Conservation (phyloP, 1,140 invertebrate species). For the Maconellicoccus hirsutus region DNA sequence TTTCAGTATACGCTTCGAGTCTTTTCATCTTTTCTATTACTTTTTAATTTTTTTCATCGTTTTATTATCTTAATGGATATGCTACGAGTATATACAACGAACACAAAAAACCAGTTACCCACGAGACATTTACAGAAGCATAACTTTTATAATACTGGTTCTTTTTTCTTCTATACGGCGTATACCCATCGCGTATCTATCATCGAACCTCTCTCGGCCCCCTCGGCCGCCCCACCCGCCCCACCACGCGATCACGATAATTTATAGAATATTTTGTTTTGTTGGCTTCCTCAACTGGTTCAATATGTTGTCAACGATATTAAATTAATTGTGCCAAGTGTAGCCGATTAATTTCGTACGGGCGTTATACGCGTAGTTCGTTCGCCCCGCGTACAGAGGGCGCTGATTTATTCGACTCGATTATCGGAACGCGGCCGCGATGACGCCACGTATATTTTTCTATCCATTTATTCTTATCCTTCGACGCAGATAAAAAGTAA, state of each 20-base stretch:
- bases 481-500: no score
- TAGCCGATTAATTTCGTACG: background rate
- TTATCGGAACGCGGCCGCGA: background rate
- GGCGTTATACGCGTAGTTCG: background rate
- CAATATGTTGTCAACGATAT: conserved; percentile 5
- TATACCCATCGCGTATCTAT: no score
- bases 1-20: background rate
- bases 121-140: conserved; percentile 7
- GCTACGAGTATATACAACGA: background rate
- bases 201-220: background rate
- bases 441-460: no score
- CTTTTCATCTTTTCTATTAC: conserved; percentile 4
- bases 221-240: no score
- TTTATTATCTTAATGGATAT: conserved; percentile 6
- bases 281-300: conserved; percentile 7
- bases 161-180: no score
- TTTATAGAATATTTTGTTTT: conserved; percentile 10
- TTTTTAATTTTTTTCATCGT: conserved; percentile 1
- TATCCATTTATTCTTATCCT: no score
- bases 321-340: conserved; percentile 4
- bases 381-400: background rate
- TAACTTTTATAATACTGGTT: conserved; percentile 9
- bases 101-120: conserved; percentile 7
- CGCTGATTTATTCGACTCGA: background rate
- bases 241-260: background rate